Conservation (phyloP, 2,797 vertebrate genomes). For the Allochrocebus solatus region DNA sequence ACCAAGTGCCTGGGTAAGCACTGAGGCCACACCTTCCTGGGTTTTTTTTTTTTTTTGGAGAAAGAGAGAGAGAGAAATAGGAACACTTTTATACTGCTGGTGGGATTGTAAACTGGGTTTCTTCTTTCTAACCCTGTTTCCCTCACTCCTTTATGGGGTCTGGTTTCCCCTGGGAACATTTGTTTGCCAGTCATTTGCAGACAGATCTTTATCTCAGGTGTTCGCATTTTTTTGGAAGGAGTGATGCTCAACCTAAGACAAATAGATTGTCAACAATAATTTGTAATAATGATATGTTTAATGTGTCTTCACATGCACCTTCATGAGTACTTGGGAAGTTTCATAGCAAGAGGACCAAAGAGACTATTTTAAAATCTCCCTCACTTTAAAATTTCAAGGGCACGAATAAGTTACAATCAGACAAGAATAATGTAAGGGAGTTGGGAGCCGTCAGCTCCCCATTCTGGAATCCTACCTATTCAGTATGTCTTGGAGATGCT, state of each 20-base stretch:
- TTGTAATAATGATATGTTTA: not conserved
- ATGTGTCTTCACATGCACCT: not conserved
- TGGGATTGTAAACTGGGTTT: no score
- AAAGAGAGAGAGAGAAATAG: no score
- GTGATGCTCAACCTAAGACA: no score
- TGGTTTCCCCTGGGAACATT: not conserved
- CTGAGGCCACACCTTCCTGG: no score
- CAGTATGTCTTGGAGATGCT: not conserved
- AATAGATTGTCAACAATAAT: no score
- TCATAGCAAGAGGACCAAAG: not conserved
- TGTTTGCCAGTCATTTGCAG: not conserved
- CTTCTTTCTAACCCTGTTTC: not conserved
- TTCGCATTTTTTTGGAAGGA: fast-evolving
- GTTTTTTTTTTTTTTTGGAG: no score
- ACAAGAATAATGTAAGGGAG: not conserved
- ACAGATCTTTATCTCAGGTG: not conserved
- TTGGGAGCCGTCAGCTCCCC: not conserved
- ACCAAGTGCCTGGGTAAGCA: no score
- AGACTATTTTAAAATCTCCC: not conserved
- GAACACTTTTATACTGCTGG: no score
- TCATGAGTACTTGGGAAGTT: not conserved
- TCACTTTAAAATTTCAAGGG: not conserved
- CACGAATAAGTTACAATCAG: not conserved
- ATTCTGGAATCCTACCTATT: not conserved
- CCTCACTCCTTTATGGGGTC: fast-evolving